Base-by-base conservation (phyloP, 2,888 invertebrate species). In the Invenusta paracnida region DNA sequence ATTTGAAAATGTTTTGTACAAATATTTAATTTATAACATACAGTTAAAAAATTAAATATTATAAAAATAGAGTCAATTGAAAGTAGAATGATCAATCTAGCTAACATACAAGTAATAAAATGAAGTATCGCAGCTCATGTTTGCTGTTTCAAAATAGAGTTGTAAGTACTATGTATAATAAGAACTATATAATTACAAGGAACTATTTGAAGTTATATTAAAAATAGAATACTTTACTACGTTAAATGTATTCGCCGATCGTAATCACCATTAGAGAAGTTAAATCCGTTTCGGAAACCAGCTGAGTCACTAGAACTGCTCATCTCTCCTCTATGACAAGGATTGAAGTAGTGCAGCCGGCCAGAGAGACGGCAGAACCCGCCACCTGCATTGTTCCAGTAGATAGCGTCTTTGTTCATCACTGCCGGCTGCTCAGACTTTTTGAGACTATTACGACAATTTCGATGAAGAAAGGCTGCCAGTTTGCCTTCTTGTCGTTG, bases 221-320 rank as follows among this genome's bases (percentile, higher is more conserved):
- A n/a, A n/a, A n/a, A n/a, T n/a, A n/a, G n/a, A n/a, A n/a, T n/a
- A n/a, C n/a, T n/a, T 48, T 48, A 48, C 17, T 17, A 48, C 17
- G 48, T 73, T 73, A 73, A 73, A 73, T 73, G 73, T 23, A 73
- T 25, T 25, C 73, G 11, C 5, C 73, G 73, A 25, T 73, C 73
- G 27, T 73, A n/a, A 73, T 73, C 73, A 2, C 73, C 73, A 73
- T 73, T 73, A 73, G 73, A 73, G 2, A 73, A 73, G 73, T 73
- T 73, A 73, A 13, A 73, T 13, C 73, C 73, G 23, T 5, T 73
- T 73, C 73, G 5, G 25, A 73, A 73, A 13, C 73, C 73, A 13
- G 73, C 73, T 13, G 73, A 73, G 23, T 73, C 73, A 73, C 73
- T 73, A 5, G 73, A 73, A 73, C 73, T 73, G 27, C 73, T 73